Evolutionary conservation across 2,797 vertebrate genomes (phyloP).

Genomic region (Zenarchopterus dispar): DNA sequence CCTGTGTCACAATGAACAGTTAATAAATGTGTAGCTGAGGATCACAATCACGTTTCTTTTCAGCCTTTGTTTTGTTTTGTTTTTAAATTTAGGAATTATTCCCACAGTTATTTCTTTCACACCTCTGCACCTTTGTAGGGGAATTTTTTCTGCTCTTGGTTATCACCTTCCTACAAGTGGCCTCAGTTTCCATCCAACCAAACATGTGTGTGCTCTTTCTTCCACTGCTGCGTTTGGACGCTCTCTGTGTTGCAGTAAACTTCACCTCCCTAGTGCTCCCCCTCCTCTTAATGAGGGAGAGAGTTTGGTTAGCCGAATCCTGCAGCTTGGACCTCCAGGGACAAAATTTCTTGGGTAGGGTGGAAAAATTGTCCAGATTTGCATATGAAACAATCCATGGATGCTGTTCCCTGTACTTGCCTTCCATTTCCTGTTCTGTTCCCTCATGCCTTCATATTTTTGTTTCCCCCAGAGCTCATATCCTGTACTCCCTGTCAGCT

Average conservation of each 20-base stretch:
- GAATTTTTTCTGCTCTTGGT: not conserved
- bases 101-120: too few relatives aligned
- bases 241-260: conserved; percentile 90
- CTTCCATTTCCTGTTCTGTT: conserved; percentile 35
- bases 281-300: conserved; percentile 99
- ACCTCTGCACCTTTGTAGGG: not conserved
- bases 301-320: conserved; percentile 99
- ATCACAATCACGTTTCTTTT: too few relatives aligned
- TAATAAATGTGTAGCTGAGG: too few relatives aligned
- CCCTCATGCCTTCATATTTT: conserved; percentile 63
- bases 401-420: conserved; percentile 78
- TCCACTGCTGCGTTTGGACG: conserved; percentile 94
- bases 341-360: conserved; percentile 99
- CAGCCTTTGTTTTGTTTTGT: too few relatives aligned
- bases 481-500: conserved; percentile 63
- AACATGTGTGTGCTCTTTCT: conserved; percentile 87
- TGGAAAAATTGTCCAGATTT: conserved; percentile 53
- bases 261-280: conserved; percentile 98
- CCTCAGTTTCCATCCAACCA: conserved; percentile 34
- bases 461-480: not conserved
- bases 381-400: conserved; percentile 90
- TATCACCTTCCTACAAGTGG: not conserved
- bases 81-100: too few relatives aligned
- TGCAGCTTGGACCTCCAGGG: conserved; percentile 99
- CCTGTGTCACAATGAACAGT: too few relatives aligned